Evolutionary conservation across 2,888 invertebrate species (phyloP).

Genomic region (Heliconius erato): DNA sequence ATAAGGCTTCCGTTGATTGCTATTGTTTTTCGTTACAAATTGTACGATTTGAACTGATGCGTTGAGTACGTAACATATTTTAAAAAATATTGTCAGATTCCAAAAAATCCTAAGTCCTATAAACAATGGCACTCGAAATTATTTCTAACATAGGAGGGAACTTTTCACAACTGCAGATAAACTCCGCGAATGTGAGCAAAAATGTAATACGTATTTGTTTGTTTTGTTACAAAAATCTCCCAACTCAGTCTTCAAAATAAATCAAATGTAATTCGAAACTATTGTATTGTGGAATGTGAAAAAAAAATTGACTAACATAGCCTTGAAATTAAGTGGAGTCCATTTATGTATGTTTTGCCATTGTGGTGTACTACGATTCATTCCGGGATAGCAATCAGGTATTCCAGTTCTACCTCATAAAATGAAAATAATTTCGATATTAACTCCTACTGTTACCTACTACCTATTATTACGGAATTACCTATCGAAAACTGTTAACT

Average conservation of each 20-base stretch:
- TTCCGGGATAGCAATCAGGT: slow-evolving; percentile 71
- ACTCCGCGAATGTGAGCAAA: slow-evolving; percentile 75
- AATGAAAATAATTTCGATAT: slow-evolving; percentile 67
- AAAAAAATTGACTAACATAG: slow-evolving; percentile 48
- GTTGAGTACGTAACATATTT: slow-evolving; percentile 51
- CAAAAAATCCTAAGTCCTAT: slow-evolving; percentile 77
- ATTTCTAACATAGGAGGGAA: slow-evolving; percentile 84
- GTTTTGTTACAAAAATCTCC: slow-evolving; percentile 62
- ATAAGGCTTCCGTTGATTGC: slow-evolving; percentile 49
- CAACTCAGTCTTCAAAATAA: slow-evolving; percentile 83
- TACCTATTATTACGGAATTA: slow-evolving; percentile 62
- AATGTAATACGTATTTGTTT: slow-evolving; percentile 67
- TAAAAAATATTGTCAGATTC: slow-evolving; percentile 79
- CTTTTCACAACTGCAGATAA: slow-evolving; percentile 79
- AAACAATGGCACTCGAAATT: slow-evolving; percentile 82
- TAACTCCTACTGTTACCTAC: slow-evolving; percentile 67
- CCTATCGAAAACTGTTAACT: slow-evolving; percentile 71
- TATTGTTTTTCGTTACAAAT: slow-evolving; percentile 45
- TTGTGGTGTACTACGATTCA: slow-evolving; percentile 52
- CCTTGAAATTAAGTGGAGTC: slow-evolving; percentile 35
- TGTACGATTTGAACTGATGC: slow-evolving; percentile 37
- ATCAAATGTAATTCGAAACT: slow-evolving; percentile 74
- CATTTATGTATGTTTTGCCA: slow-evolving; percentile 42
- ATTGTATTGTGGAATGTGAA: slow-evolving; percentile 75
- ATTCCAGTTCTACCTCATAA: slow-evolving; percentile 38